These are phyloP conservation scores for Strix uralensis DNA, from an alignment of 2,113 vertebrate species.

Conservation along the genomic window DNA sequence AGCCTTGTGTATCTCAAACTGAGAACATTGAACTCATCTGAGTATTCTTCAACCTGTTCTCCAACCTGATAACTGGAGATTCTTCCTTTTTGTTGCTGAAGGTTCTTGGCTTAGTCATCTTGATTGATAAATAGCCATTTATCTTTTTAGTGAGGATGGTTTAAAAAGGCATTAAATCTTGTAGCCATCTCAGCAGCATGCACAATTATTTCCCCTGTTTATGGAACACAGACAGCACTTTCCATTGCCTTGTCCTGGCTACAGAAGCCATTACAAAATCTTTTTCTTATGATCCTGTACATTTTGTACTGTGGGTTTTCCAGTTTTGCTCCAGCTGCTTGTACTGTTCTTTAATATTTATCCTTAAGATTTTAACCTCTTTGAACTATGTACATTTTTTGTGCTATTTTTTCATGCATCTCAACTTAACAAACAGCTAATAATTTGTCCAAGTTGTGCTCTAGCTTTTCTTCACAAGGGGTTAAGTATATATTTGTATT, in stretches of 20 bases:
- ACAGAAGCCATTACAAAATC: background rate
- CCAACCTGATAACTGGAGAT: background rate
- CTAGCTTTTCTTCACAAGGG: background rate
- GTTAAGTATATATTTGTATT: background rate
- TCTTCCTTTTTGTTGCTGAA: background rate
- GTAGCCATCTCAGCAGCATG: background rate
- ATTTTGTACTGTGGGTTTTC: background rate
- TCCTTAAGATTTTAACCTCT: background rate
- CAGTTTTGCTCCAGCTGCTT: background rate
- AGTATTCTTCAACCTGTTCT: background rate
- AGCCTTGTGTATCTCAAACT: background rate
- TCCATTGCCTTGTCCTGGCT: slow-evolving; percentile 6
- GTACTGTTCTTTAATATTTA: background rate
- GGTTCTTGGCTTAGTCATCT: background rate
- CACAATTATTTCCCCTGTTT: background rate
- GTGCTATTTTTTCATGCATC: background rate
- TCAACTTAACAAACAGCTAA: background rate
- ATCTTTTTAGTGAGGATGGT: background rate
- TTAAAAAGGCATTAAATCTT: slow-evolving; percentile 10
- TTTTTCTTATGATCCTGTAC: background rate
- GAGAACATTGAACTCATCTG: background rate
- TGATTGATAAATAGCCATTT: slow-evolving; percentile 3
- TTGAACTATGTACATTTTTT: background rate
- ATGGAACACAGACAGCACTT: background rate
- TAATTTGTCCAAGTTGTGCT: background rate